Conservation (phyloP, 2,113 vertebrate genomes). For the Isurus oxyrinchus region DNA sequence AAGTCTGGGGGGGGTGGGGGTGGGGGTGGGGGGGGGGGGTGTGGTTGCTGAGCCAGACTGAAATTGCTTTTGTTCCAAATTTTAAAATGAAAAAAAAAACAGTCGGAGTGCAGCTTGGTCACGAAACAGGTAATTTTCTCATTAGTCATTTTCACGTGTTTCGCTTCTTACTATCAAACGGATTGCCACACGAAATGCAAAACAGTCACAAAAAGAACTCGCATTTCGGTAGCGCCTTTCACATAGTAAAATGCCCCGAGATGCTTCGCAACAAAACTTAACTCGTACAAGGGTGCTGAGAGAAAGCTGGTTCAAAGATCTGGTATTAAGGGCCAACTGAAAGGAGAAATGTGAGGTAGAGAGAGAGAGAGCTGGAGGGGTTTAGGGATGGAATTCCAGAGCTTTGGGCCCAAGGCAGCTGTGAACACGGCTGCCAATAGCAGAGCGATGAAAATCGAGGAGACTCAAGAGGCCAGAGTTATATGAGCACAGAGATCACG, state of each 20-base stretch:
- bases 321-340: neutral
- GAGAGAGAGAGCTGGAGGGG: too few species aligned
- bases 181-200: neutral
- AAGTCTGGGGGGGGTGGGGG: neutral
- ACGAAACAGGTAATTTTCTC: neutral
- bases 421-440: too few species aligned
- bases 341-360: neutral
- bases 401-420: too few species aligned
- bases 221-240: neutral
- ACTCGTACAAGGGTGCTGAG: neutral
- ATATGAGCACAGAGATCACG: too few species aligned
- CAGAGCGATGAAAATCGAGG: neutral
- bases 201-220: too few species aligned
- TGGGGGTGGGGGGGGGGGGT: too few species aligned
- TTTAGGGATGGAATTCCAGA: too few species aligned
- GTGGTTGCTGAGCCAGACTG: neutral
- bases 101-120: neutral
- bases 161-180: neutral
- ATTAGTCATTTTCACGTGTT: neutral
- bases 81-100: neutral
- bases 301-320: neutral
- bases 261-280: neutral
- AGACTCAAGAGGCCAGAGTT: too few species aligned
- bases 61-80: neutral
- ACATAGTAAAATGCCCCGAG: neutral